Base-by-base conservation (phyloP, 2,113 vertebrate species). In the Lanius ludovicianus region DNA sequence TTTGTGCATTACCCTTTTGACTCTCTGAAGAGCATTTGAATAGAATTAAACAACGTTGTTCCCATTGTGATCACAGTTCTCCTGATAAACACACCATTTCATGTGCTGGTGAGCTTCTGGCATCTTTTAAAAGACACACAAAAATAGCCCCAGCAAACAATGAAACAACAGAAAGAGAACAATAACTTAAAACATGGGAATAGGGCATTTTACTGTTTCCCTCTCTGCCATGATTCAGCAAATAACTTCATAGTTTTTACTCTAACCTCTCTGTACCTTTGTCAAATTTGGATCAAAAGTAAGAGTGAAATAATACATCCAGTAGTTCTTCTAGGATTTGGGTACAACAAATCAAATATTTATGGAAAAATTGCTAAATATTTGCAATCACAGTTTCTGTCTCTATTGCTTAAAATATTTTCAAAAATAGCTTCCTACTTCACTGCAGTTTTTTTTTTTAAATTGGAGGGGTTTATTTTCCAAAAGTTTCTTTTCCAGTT, bases 361-460 rank as follows among this genome's bases (percentile, higher is more conserved):
- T 83, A 14, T 28, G 53, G 44, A 95, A 87, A 93, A 80, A 53
- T 44, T 78, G 59, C 80, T 97, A 94, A 96, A 88, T 96, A 94
- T 89, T 93, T 89, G 31, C 77, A 90, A 82, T 96, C 55, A 94
- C 47, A 19, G 92, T 97, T 96, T 87, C 65, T 95, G 53, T 89
- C 65, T 77, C 64, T 60, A 42, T 65, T 3, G 0, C 25, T 71
- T 15, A 80, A 93, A 85, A 3, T 27, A 68, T 93, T 96, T 92
- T 95, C 53, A 91, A 94, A 95, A 95, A 79, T 56, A 8, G 3
- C 64, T 86, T 94, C 77, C 84, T 84, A 77, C 71, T 89, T 60
- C 89, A 47, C 77, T 93, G 75, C 50, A 92, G 50, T 47, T 83
- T 65, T 92, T 84, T 88, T 85, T 92, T 84, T 88, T 85, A 73